phyloP scores from a whole-genome alignment of 92 coral and sea anemone genomes.

The Phymanthus crucifer region DNA sequence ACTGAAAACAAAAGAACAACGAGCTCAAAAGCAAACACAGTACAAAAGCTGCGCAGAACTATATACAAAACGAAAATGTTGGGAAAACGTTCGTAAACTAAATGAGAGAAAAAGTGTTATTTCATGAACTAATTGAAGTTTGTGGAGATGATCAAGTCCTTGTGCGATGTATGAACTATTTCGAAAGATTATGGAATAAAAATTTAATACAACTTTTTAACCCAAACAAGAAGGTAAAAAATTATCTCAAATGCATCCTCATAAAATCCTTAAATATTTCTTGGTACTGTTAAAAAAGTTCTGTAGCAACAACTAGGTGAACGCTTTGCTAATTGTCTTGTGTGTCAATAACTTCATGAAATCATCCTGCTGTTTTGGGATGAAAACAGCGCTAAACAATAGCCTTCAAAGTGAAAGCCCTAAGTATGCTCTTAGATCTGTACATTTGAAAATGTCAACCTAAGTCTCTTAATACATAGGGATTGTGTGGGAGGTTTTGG shows the following conservation, averaged over 20 bases:
- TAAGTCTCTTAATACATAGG: constrained; percentile 17
- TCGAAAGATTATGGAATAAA: no score
- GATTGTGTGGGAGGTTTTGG: constrained; percentile 7
- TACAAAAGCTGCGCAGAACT: background rate
- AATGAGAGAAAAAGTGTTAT: background rate
- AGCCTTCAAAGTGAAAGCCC: constrained; percentile 38
- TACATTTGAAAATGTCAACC: constrained; percentile 44
- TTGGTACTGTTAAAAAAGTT: background rate
- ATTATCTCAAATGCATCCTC: background rate
- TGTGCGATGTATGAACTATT: no score
- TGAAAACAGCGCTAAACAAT: constrained; percentile 52
- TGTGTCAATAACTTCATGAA: constrained; percentile 29
- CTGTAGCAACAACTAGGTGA: background rate
- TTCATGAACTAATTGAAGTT: no score
- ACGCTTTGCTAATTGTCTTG: background rate
- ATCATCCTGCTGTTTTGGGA: constrained; percentile 35
- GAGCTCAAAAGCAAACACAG: background rate
- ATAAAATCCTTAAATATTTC: background rate
- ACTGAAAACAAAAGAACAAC: background rate
- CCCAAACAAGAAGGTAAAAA: background rate
- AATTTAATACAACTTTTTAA: background rate
- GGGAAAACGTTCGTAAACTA: background rate
- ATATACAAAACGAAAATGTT: background rate
- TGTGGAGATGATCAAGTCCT: background rate
- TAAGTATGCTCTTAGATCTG: constrained; percentile 51